Conservation (phyloP, 2,113 vertebrate species). For the Paedocypris sp. region DNA sequence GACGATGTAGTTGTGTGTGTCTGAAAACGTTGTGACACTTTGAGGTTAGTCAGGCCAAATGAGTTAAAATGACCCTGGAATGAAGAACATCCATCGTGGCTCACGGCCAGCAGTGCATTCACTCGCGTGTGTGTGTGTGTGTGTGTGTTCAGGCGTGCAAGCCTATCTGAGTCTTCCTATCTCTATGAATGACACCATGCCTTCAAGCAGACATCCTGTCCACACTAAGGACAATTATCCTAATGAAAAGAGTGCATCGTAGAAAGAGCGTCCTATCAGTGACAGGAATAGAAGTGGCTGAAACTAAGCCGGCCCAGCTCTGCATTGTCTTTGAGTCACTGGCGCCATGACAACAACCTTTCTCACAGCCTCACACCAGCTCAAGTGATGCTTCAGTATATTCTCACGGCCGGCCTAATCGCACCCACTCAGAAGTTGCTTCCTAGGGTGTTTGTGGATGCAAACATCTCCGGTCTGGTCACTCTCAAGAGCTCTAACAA, state of each 20-base stretch:
- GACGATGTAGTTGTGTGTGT: slow-evolving; percentile 11
- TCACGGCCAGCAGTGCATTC: slow-evolving; percentile 36
- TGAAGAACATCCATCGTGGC: slow-evolving; percentile 41
- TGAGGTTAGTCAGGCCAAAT: slow-evolving; percentile 57
- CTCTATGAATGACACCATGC: slow-evolving; percentile 28
- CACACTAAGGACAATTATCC: slow-evolving; percentile 48
- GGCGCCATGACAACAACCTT: slow-evolving; percentile 18
- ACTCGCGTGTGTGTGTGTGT: not conserved
- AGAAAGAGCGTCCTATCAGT: slow-evolving; percentile 13
- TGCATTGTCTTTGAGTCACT: not conserved
- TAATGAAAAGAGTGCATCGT: slow-evolving; percentile 43
- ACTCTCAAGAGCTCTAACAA: not conserved
- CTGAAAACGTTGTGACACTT: slow-evolving; percentile 61
- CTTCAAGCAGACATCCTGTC: slow-evolving; percentile 40
- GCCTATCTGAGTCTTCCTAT: slow-evolving; percentile 8
- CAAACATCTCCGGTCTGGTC: not conserved
- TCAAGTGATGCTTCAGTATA: slow-evolving; percentile 12
- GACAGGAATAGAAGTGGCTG: slow-evolving; percentile 26
- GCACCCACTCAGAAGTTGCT: slow-evolving; percentile 14
- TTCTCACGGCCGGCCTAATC: slow-evolving; percentile 7
- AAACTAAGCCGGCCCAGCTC: slow-evolving; percentile 1
- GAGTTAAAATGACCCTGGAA: slow-evolving; percentile 51
- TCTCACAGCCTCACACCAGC: not conserved
- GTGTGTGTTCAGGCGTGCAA: not conserved
- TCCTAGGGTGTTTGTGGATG: not conserved